Evolutionary conservation across 2,797 vertebrate species (phyloP).

Genomic region (Australoheros facetus): DNA sequence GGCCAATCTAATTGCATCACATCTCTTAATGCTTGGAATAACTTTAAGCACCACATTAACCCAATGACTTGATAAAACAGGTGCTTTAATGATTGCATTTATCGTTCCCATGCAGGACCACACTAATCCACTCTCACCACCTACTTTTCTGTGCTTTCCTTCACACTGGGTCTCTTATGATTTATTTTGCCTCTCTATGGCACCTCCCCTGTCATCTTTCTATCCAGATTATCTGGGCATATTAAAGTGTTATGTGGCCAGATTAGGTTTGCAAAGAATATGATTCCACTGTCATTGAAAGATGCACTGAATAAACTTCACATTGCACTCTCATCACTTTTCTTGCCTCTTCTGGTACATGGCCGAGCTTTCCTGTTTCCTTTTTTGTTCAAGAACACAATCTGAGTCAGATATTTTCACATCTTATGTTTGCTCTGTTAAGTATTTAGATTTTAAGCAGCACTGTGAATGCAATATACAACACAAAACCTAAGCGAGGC

Average conservation of each 20-base stretch:
- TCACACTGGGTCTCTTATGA: background rate
- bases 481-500: conserved; percentile 21
- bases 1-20: background rate
- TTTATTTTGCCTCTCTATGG: conserved; percentile 14
- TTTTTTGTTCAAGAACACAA: background rate
- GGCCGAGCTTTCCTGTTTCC: background rate
- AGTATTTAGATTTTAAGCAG: conserved; percentile 10
- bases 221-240: conserved; percentile 72
- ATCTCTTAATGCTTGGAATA: background rate
- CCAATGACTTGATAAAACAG: background rate
- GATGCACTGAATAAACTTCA: conserved; percentile 45
- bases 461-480: conserved; percentile 14
- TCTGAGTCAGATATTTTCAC: background rate
- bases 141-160: conserved; percentile 3
- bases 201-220: conserved; percentile 36
- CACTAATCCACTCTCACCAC: conserved; percentile 8
- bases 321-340: conserved; percentile 15
- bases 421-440: background rate
- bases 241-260: conserved; percentile 69
- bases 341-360: background rate
- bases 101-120: background rate
- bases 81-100: background rate
- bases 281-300: conserved; percentile 72
- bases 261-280: conserved; percentile 70
- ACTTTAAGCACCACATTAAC: background rate